phyloP scores from a whole-genome alignment of 2,113 vertebrate species.

The Clinocottus analis region DNA sequence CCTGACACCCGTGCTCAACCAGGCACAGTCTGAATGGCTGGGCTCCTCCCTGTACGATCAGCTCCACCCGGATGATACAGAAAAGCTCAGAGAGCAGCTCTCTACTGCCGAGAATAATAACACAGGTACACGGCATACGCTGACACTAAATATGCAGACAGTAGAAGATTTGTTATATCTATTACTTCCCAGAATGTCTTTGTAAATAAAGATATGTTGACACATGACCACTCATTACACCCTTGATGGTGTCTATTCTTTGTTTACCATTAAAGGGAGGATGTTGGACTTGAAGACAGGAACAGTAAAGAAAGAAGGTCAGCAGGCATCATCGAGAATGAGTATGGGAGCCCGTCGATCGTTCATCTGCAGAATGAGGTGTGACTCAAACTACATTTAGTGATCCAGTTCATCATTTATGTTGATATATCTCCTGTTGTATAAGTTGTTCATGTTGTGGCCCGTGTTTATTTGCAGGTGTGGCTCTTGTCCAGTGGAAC shows the following conservation, averaged over 20 bases:
- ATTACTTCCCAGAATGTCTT: background rate
- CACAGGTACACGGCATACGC: conserved; percentile 81
- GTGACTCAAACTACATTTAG: background rate
- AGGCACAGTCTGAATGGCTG: conserved; percentile 94
- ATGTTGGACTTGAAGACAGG: conserved; percentile 97
- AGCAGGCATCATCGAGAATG: conserved; percentile 95
- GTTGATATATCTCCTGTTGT: background rate
- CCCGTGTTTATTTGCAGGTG: conserved; percentile 82
- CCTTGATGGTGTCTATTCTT: background rate
- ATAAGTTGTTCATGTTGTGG: background rate
- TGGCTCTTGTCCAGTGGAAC: conserved; percentile 88
- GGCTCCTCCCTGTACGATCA: conserved; percentile 95
- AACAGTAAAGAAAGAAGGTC: conserved; percentile 97
- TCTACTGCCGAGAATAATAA: conserved; percentile 92
- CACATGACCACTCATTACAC: background rate
- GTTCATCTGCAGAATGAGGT: conserved; percentile 99
- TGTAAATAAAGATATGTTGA: background rate
- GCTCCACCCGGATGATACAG: conserved; percentile 94
- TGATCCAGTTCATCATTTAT: background rate
- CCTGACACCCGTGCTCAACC: conserved; percentile 94
- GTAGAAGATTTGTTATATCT: background rate
- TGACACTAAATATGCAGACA: background rate
- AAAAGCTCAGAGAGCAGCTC: conserved; percentile 96
- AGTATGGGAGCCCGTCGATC: conserved; percentile 95
- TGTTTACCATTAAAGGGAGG: conserved; percentile 82